phyloP scores from a whole-genome alignment of 2,888 invertebrate genomes.

The Ophioninae sp. region DNA sequence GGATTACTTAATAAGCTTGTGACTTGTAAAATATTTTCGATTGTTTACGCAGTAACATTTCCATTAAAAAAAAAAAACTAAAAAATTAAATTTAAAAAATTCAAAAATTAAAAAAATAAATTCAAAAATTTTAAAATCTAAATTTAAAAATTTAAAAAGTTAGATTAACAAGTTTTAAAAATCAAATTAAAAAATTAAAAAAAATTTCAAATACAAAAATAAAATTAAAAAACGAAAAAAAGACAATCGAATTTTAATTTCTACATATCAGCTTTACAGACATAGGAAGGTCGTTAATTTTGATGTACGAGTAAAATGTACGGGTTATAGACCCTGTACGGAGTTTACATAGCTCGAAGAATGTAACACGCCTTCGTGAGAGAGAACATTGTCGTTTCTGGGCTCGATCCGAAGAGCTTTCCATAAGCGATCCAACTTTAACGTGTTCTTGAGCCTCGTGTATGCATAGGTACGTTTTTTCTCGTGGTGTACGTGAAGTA shows the following conservation, averaged over 20 bases:
- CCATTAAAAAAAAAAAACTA: too few relatives aligned
- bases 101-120: too few relatives aligned
- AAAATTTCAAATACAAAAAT: too few relatives aligned
- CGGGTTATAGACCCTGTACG: slow-evolving; percentile 36
- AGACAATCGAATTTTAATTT: neutral
- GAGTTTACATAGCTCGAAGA: slow-evolving; percentile 53
- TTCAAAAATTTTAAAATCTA: too few relatives aligned
- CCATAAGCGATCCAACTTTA: slow-evolving; percentile 40
- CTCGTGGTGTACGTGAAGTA: slow-evolving; percentile 4
- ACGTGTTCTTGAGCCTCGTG: slow-evolving; percentile 15
- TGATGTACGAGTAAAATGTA: slow-evolving; percentile 36
- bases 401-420: slow-evolving; percentile 47
- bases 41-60: too few relatives aligned
- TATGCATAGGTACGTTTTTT: slow-evolving; percentile 11
- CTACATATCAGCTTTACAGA: slow-evolving; percentile 3
- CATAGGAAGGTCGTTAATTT: slow-evolving; percentile 25
- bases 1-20: too few relatives aligned
- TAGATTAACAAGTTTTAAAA: too few relatives aligned
- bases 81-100: too few relatives aligned
- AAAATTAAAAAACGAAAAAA: too few relatives aligned
- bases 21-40: too few relatives aligned
- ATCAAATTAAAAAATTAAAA: too few relatives aligned
- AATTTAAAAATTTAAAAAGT: too few relatives aligned
- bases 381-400: slow-evolving; percentile 29
- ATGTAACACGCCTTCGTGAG: slow-evolving; percentile 50